Conservation (phyloP, 2,888 invertebrate species). For the Volucella inanis region DNA sequence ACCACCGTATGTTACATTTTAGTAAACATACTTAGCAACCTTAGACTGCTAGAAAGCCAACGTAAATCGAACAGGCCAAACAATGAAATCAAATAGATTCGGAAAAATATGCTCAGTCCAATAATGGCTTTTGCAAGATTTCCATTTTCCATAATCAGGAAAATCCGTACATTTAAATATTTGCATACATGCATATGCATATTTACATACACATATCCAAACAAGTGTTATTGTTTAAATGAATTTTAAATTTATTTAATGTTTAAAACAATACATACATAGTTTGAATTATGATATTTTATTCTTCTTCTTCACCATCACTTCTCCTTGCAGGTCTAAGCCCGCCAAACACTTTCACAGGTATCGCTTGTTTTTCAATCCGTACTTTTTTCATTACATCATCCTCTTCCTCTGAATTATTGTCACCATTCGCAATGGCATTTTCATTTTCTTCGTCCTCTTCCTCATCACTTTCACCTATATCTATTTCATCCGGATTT, state of each 20-base stretch:
- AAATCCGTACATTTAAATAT: too few relatives aligned
- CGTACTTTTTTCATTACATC: conserved; percentile 87
- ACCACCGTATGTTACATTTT: too few relatives aligned
- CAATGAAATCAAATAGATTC: too few relatives aligned
- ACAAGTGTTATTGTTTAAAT: too few relatives aligned
- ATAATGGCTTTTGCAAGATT: too few relatives aligned
- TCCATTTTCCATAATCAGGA: too few relatives aligned
- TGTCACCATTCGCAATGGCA: conserved; percentile 85
- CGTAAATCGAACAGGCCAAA: too few relatives aligned
- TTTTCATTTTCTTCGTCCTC: conserved; percentile 86
- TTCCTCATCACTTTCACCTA: conserved; percentile 89
- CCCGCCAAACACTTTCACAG: conserved; percentile 95
- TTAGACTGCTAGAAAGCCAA: too few relatives aligned
- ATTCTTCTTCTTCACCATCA: conserved; percentile 79
- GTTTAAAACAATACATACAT: conserved; percentile 6
- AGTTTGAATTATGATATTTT: background rate
- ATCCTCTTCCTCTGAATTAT: conserved; percentile 84
- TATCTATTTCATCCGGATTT: conserved; percentile 95
- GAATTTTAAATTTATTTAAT: background rate
- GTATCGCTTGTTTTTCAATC: conserved; percentile 93
- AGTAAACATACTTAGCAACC: too few relatives aligned
- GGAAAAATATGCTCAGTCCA: too few relatives aligned
- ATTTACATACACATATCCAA: background rate
- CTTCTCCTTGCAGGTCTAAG: conserved; percentile 83
- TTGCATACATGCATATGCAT: background rate